Evolutionary conservation across 2,113 vertebrate species (phyloP), one percentile per base, ranked within the genome.

Genomic region (Aix galericulata): DNA sequence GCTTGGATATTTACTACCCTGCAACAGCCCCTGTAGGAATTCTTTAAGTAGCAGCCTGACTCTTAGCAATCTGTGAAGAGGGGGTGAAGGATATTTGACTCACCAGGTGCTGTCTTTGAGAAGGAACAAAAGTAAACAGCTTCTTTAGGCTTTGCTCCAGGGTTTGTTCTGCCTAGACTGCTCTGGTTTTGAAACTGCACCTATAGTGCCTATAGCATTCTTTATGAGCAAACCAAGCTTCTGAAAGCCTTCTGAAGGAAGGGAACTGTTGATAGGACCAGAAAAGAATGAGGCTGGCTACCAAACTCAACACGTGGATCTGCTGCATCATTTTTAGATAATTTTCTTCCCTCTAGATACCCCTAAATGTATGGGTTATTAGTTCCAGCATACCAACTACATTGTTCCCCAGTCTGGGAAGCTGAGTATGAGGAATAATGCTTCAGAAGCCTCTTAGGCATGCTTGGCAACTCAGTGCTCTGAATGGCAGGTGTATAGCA

Each of bases 401-500:
- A 2, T 1, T 25, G n/a, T 32, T 32, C 27, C 42, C 23, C 50
- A 6, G 4, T 6, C 68, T 81, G 38, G 78, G 82, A 82, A 67
- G 58, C n/a, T 64, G 50, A 7, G 6, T 23, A 34, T 74, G 73
- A 58, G 13, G 13, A 3, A 59, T 32, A 44, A 62, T 17, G 46
- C 53, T 84, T 68, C 72, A 44, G 40, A 72, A 48, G 31, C 74
- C 36, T 64, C 56, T 84, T 26, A 53, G 73, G 27, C 7, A 18
- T 20, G 38, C 44, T 23, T 83, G 62, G 34, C 31, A 72, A 6
- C n/a, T 9, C 80, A 31, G 3, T 29, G 38, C 36, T 17, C 14
- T 36, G 34, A 8, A 1, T 0, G 4, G n/a, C 55, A 80, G 74
- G 6, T 2, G 5, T 0, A 5, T 11, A 67, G 29, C 89, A 89